These are phyloP conservation scores for Troides aeacus DNA, from an alignment of 2,888 invertebrate genomes.

Conservation along the genomic window DNA sequence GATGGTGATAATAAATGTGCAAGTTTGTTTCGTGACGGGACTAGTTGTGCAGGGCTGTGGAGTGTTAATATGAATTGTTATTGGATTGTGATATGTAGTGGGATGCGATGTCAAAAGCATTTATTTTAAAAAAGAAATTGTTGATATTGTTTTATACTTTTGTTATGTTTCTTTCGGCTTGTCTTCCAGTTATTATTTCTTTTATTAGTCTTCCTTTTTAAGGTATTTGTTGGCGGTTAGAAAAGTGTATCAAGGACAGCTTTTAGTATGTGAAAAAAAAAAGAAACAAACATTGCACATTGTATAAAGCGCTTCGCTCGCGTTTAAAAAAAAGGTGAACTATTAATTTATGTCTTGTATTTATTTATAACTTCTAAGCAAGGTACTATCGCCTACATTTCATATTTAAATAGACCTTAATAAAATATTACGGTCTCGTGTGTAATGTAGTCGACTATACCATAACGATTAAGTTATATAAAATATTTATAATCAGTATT, in stretches of 20 bases:
- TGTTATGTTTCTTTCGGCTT: slow-evolving; percentile 38
- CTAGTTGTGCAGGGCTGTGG: slow-evolving; percentile 32
- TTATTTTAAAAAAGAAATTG: slow-evolving; percentile 38
- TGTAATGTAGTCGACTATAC: slow-evolving; percentile 41
- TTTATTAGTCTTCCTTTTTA: slow-evolving; percentile 48
- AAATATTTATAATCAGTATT: slow-evolving; percentile 59
- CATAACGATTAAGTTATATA: slow-evolving; percentile 40
- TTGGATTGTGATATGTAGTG: slow-evolving; percentile 36
- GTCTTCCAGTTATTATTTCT: slow-evolving; percentile 57
- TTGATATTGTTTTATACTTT: slow-evolving; percentile 33
- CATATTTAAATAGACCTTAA: neutral
- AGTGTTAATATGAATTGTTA: slow-evolving; percentile 26
- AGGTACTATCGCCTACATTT: slow-evolving; percentile 17
- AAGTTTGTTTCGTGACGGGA: slow-evolving; percentile 44
- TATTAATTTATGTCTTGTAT: slow-evolving; percentile 71
- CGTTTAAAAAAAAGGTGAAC: slow-evolving; percentile 70
- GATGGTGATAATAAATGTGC: slow-evolving; percentile 41
- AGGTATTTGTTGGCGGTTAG: slow-evolving; percentile 34
- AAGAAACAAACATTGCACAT: slow-evolving; percentile 63
- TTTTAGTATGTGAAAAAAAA: slow-evolving; percentile 27
- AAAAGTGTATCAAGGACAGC: slow-evolving; percentile 16
- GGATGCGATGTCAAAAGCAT: slow-evolving; percentile 58
- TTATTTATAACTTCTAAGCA: slow-evolving; percentile 33
- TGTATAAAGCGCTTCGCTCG: slow-evolving; percentile 60
- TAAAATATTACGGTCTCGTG: slow-evolving; percentile 37